These are phyloP conservation scores for Sporophila hypoxantha DNA, from an alignment of 2,113 vertebrate species.

Conservation along the genomic window DNA sequence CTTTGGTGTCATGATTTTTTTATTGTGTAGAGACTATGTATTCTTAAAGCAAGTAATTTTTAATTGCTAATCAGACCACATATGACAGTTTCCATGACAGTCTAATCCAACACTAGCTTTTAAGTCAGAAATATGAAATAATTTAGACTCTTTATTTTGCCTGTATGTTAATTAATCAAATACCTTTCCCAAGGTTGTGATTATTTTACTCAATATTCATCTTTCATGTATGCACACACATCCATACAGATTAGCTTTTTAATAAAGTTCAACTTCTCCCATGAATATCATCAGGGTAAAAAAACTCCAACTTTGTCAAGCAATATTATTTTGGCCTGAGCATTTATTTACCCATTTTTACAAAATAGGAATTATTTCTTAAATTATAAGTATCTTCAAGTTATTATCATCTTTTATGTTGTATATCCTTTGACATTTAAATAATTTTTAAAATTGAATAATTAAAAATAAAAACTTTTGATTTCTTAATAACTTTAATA, in stretches of 20 bases:
- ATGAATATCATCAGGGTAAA: not conserved
- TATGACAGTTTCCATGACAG: not conserved
- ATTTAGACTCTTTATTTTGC: constrained; percentile 3
- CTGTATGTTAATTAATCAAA: constrained; percentile 13
- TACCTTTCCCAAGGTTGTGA: not conserved
- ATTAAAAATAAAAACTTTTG: not conserved
- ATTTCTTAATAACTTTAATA: not conserved
- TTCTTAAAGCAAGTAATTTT: constrained; percentile 1
- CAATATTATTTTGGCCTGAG: not conserved
- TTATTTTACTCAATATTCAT: constrained; percentile 28
- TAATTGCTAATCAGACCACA: not conserved
- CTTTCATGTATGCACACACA: not conserved
- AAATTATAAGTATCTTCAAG: not conserved
- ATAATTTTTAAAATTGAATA: not conserved
- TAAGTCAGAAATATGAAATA: constrained; percentile 11
- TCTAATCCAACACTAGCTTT: constrained; percentile 9
- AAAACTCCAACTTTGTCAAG: not conserved
- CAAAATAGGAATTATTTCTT: not conserved
- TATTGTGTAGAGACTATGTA: not conserved
- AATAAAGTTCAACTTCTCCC: not conserved
- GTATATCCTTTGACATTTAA: not conserved
- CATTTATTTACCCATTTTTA: not conserved
- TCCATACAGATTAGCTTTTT: not conserved
- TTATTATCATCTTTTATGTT: not conserved
- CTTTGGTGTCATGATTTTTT: not conserved